Evolutionary conservation across 2,113 vertebrate genomes (phyloP).

Genomic region (Pterocles burchelli): DNA sequence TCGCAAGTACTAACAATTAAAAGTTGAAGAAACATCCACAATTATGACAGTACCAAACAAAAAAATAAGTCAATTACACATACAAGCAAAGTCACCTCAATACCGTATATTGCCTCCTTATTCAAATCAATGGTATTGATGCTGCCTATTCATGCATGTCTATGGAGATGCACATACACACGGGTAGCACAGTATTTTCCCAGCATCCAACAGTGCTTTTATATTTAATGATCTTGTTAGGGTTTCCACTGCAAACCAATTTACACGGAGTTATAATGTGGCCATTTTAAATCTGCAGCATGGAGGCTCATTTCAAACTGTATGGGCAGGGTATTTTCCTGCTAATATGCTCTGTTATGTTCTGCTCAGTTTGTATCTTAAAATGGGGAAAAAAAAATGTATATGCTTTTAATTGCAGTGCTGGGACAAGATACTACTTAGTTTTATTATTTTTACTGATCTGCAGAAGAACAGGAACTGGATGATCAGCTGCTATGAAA

Average conservation of each 20-base stretch:
- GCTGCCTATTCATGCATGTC: background rate
- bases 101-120: background rate
- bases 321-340: background rate
- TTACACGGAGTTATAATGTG: background rate
- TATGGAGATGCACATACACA: background rate
- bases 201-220: background rate
- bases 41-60: background rate
- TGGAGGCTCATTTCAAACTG: background rate
- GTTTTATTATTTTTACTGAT: background rate
- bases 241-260: conserved; percentile 16
- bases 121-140: conserved; percentile 3
- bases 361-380: background rate
- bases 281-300: background rate
- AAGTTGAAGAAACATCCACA: background rate
- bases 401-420: background rate
- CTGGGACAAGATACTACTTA: background rate
- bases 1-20: background rate
- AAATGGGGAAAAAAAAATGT: background rate
- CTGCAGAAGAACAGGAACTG: background rate
- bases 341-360: rapidly evolving
- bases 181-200: background rate
- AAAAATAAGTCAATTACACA: background rate
- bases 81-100: background rate
- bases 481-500: background rate
- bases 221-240: conserved; percentile 47